phyloP scores from a whole-genome alignment of 2,113 vertebrate genomes.

The Trichomycterus rosablanca region DNA sequence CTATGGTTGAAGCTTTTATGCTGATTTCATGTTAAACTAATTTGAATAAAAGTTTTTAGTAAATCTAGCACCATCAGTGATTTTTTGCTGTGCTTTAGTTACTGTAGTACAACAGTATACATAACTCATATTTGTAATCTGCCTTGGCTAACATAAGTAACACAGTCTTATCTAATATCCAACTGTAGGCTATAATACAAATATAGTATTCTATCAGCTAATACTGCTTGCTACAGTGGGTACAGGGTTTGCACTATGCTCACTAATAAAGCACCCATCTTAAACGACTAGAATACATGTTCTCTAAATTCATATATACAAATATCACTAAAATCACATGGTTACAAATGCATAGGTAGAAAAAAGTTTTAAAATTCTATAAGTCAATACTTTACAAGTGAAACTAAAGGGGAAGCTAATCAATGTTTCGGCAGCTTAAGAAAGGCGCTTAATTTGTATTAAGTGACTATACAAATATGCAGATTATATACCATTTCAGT shows the following conservation, averaged over 20 bases:
- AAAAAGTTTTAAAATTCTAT: conserved; percentile 54
- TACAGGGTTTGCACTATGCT: conserved; percentile 50
- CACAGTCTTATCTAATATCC: conserved; percentile 52
- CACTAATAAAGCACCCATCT: conserved; percentile 58
- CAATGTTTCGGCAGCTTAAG: conserved; percentile 21
- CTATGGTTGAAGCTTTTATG: conserved; percentile 41
- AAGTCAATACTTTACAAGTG: conserved; percentile 50
- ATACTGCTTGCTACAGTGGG: conserved; percentile 57
- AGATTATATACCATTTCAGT: conserved; percentile 48
- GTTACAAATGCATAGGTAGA: conserved; percentile 75
- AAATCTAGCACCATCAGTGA: conserved; percentile 64
- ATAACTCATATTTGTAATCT: conserved; percentile 61
- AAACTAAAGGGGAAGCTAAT: conserved; percentile 32
- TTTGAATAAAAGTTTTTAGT: conserved; percentile 6
- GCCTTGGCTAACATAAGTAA: conserved; percentile 66
- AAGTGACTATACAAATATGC: conserved; percentile 38
- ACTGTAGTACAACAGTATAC: conserved; percentile 53
- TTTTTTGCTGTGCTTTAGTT: conserved; percentile 65
- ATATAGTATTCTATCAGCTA: conserved; percentile 56
- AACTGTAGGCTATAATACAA: conserved; percentile 59
- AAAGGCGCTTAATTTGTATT: conserved; percentile 29
- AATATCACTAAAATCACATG: conserved; percentile 62
- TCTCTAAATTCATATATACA: conserved; percentile 57
- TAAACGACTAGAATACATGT: conserved; percentile 59
- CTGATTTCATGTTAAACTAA: conserved; percentile 50